phyloP scores from a whole-genome alignment of 2,797 vertebrate genomes.

The Sphaeramia orbicularis region DNA sequence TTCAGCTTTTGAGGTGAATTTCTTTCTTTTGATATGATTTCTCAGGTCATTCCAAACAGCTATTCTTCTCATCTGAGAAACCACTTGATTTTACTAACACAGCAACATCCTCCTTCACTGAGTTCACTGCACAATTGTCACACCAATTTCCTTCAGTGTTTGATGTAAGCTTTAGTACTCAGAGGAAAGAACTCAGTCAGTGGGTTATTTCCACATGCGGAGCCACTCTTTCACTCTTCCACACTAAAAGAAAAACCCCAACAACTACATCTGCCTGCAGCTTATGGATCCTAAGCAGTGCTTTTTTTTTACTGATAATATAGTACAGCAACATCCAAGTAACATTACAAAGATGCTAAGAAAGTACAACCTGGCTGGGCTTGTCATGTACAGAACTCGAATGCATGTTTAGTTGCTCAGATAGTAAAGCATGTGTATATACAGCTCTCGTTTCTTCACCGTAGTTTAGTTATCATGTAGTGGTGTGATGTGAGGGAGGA shows the following conservation, averaged over 20 bases:
- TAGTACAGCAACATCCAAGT: conserved; percentile 27
- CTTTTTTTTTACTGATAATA: conserved; percentile 17
- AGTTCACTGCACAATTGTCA: conserved; percentile 54
- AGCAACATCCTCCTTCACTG: conserved; percentile 17
- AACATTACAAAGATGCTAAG: conserved; percentile 51
- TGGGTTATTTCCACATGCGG: conserved; percentile 38
- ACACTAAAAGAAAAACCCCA: conserved; percentile 45
- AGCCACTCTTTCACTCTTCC: conserved; percentile 45
- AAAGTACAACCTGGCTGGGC: conserved; percentile 55
- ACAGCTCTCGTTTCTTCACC: conserved; percentile 49
- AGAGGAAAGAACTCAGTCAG: conserved; percentile 28
- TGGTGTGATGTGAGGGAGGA: conserved; percentile 49
- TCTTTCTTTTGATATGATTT: conserved; percentile 60
- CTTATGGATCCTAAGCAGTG: conserved; percentile 38
- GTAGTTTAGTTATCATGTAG: conserved; percentile 59
- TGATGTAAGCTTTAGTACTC: conserved; percentile 52
- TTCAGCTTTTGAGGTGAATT: conserved; percentile 49
- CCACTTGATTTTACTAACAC: conserved; percentile 26
- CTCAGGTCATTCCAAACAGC: conserved; percentile 71
- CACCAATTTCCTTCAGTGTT: conserved; percentile 32
- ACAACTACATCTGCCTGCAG: conserved; percentile 61
- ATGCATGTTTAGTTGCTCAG: conserved; percentile 61
- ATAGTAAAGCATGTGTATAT: conserved; percentile 50
- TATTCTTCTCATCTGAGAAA: conserved; percentile 46
- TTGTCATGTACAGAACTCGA: conserved; percentile 62